These are phyloP conservation scores for Tethya wilhelma DNA, from an alignment of 37 sponge, comb jelly and placozoan genomes.

Conservation along the genomic window DNA sequence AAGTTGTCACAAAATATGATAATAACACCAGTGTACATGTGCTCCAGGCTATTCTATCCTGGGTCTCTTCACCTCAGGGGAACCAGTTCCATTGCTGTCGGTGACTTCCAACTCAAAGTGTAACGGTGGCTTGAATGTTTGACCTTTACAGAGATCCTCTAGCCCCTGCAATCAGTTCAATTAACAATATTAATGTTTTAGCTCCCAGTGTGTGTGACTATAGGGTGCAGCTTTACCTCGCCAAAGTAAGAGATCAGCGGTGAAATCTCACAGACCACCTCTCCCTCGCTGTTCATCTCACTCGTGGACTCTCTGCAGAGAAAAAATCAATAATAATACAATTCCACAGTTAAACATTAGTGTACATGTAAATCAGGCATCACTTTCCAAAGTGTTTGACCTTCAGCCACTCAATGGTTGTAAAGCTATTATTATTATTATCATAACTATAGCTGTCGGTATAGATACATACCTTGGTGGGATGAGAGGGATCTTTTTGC, in stretches of 20 bases:
- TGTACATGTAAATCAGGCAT: neutral
- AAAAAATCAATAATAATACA: neutral
- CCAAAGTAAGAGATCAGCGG: conserved; percentile 88
- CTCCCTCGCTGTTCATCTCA: neutral
- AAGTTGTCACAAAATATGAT: neutral
- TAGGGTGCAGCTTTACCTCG: conserved; percentile 53
- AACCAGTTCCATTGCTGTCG: neutral
- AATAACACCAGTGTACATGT: neutral
- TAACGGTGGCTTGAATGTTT: conserved; percentile 39
- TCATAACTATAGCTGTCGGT: neutral
- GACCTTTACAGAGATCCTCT: conserved; percentile 32
- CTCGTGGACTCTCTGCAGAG: neutral
- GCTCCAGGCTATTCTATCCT: neutral
- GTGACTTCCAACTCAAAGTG: neutral
- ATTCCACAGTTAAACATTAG: neutral
- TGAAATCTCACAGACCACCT: conserved; percentile 83
- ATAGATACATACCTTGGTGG: conserved; percentile 48
- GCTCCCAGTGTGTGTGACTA: neutral
- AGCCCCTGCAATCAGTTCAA: conserved; percentile 25
- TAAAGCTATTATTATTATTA: neutral
- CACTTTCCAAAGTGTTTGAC: neutral
- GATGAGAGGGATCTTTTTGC: conserved; percentile 55
- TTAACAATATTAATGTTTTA: neutral
- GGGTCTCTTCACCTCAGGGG: neutral
- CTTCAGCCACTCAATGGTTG: neutral